These are phyloP conservation scores for Melanchra persicariae DNA, from an alignment of 2,888 invertebrate genomes.

Conservation along the genomic window DNA sequence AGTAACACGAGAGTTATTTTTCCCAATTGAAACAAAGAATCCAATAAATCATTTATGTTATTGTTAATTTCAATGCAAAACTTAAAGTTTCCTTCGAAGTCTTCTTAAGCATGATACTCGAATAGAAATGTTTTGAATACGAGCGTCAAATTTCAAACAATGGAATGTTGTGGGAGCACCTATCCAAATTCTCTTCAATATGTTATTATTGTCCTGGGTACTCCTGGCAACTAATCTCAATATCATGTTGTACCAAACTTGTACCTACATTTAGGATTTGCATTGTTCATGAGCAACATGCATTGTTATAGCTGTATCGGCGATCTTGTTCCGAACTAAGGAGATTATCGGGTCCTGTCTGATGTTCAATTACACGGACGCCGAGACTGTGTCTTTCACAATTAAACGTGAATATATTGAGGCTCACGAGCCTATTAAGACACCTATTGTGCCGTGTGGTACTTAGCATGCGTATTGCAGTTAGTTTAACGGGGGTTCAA, in stretches of 20 bases:
- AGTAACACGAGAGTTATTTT: background rate
- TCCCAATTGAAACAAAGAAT: slow-evolving; percentile 1
- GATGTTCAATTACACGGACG: background rate
- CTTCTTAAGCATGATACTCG: background rate
- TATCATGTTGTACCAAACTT: background rate
- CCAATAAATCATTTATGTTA: background rate
- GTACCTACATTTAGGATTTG: background rate
- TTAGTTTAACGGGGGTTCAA: background rate
- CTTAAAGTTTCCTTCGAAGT: slow-evolving; percentile 1
- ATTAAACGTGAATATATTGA: background rate
- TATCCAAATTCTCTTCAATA: slow-evolving; percentile 3
- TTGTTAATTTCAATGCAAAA: background rate
- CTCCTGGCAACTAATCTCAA: background rate
- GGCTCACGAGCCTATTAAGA: background rate
- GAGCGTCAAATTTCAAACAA: background rate
- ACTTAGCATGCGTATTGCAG: background rate
- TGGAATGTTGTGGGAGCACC: background rate
- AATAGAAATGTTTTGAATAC: slow-evolving; percentile 8
- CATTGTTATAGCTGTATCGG: background rate
- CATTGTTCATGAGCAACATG: slow-evolving; percentile 12
- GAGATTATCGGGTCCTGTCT: background rate
- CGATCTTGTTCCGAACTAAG: background rate
- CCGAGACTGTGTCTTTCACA: background rate
- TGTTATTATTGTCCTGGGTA: background rate
- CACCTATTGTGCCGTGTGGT: background rate